A percentile compares a stretch with the other conserved stretches of the same genome.
phyloP scores from a whole-genome alignment of 1,140 invertebrate genomes.

The Bombus confusus region DNA sequence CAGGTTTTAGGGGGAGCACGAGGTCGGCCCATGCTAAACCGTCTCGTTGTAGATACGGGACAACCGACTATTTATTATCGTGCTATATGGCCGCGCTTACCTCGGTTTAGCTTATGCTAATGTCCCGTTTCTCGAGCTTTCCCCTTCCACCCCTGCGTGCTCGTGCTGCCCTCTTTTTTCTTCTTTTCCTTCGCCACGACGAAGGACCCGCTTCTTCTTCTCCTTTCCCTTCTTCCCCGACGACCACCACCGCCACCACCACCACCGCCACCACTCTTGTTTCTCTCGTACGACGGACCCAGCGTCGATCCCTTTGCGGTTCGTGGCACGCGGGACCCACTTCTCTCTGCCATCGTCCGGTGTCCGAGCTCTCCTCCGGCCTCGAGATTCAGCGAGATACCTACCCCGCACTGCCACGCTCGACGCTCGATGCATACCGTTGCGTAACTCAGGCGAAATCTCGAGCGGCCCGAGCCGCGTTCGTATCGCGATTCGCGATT shows the following conservation, averaged over 20 bases:
- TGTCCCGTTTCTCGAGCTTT: slow-evolving; percentile 74
- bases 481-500: not conserved
- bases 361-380: not conserved
- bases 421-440: not conserved
- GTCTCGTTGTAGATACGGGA: slow-evolving; percentile 72
- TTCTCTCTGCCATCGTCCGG: not conserved
- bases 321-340: slow-evolving; percentile 4
- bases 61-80: slow-evolving; percentile 78
- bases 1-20: slow-evolving; percentile 43
- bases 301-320: slow-evolving; percentile 53
- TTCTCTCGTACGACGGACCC: slow-evolving; percentile 27
- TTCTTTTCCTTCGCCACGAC: slow-evolving; percentile 52
- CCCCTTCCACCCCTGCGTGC: slow-evolving; percentile 50
- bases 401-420: too few species aligned
- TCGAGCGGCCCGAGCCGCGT: too few species aligned
- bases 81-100: slow-evolving; percentile 78
- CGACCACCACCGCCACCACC: too few species aligned
- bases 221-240: slow-evolving; percentile 10
- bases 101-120: slow-evolving; percentile 78
- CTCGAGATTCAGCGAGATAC: not conserved
- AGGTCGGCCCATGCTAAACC: slow-evolving; percentile 71
- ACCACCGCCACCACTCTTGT: too few species aligned
- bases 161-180: slow-evolving; percentile 55
- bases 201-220: slow-evolving; percentile 30
- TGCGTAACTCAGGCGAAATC: not conserved